Evolutionary conservation across 64 coral and sea anemone genomes (phyloP).

Genomic region (Catalaphyllia jardinei): DNA sequence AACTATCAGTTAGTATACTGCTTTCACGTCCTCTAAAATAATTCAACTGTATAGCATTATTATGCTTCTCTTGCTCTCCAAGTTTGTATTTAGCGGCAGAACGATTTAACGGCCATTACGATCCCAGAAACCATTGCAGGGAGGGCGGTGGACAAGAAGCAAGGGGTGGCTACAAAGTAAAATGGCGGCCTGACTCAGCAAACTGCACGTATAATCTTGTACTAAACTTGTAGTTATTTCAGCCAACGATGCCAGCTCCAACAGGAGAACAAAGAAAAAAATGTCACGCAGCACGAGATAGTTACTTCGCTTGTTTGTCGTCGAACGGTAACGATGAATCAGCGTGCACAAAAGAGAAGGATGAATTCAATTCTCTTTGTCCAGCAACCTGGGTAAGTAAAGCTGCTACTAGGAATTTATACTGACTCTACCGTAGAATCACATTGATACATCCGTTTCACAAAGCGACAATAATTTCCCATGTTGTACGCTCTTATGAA

Average conservation of each 20-base stretch:
- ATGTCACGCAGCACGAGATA: constrained; percentile 88
- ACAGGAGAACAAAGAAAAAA: constrained; percentile 73
- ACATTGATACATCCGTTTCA: no score
- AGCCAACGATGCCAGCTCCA: constrained; percentile 80
- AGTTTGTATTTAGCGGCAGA: constrained; percentile 94
- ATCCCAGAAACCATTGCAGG: constrained; percentile 75
- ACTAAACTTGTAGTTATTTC: not conserved
- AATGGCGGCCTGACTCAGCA: constrained; percentile 2
- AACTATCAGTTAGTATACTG: not conserved
- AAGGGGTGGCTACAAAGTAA: constrained; percentile 15
- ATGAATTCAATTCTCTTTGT: constrained; percentile 52
- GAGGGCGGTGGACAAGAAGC: not conserved
- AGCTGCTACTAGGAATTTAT: no score
- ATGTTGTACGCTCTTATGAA: no score
- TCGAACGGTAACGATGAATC: constrained; percentile 46
- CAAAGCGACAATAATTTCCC: no score
- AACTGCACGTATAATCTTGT: no score
- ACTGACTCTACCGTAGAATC: no score
- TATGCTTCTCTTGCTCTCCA: not conserved
- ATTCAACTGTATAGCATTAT: not conserved
- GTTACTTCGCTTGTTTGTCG: constrained; percentile 76
- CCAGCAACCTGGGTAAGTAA: constrained; percentile 87
- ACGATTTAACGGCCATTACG: constrained; percentile 91
- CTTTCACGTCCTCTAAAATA: not conserved
- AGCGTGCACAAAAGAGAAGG: constrained; percentile 74